Evolutionary conservation across 2,888 invertebrate species (phyloP), one percentile per base, ranked within the genome.

Genomic region (Neoitamus cyanurus): DNA sequence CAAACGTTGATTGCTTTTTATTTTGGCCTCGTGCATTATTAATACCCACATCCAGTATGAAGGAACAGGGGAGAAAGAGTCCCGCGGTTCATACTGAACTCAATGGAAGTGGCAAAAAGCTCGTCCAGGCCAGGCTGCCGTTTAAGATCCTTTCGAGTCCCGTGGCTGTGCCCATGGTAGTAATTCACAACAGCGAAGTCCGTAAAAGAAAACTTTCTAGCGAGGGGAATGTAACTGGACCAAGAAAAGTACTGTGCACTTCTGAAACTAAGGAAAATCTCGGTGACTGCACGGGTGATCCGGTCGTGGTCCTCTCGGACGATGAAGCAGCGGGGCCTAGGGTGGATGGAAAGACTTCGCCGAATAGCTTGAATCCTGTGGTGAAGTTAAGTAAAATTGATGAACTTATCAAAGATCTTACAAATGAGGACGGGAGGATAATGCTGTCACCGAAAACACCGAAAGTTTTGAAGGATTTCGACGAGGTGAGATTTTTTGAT

Each of bases 91-190:
- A 68, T 36, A n/a, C 28, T 13, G 68, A 75, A 77, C 28, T 1
- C 28, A 73, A 31, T 75, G 30, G 85, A 42, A 88, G 88, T 84
- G 89, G 88, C 88, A 94, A 93, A 88, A 94, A 94, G 88, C 89
- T 94, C 83, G 93, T 93, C 87, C 94, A 94, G 89, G 93, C 94
- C 86, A 92, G 93, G 87, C 91, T 94, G 86, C 94, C 94, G 86
- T 94, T 94, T 88, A 94, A 93, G 90, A 88, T 93, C 86, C 89
- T 93, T 83, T 91, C 92, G 46, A 87, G 88, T 68, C 84, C 87
- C 7, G 48, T 87, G n/a, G 69, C 82, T 0, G 58, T 85, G 20
- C 58, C 7, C 5, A 25, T 85, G 1, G 48, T 78, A 28, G 9
- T 68, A 3, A 75, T 86, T 72, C 0, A 69, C 20, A 11, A 73